Evolutionary conservation across 1,140 invertebrate species (phyloP).

Genomic region (Drosophila watanabei): DNA sequence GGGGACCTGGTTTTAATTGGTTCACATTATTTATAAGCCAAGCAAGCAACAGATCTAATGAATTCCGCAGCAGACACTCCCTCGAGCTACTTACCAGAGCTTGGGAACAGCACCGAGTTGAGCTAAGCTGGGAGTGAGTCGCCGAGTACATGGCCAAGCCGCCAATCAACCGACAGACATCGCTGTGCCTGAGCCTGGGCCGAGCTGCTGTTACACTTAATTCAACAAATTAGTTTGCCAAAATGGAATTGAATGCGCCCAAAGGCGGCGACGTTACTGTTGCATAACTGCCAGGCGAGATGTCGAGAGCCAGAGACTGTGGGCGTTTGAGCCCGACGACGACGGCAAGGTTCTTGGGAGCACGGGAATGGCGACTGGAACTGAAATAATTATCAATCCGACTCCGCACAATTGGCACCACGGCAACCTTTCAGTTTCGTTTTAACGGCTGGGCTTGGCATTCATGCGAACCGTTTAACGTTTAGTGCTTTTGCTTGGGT

Average conservation of each 20-base stretch:
- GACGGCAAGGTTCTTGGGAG: slow-evolving; percentile 14
- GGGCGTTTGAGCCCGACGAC: slow-evolving; percentile 17
- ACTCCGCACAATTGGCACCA: slow-evolving; percentile 29
- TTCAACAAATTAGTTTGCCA: slow-evolving; percentile 41
- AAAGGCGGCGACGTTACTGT: slow-evolving; percentile 17
- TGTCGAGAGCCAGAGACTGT: slow-evolving; percentile 10
- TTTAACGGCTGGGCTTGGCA: slow-evolving; percentile 42
- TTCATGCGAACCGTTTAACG: slow-evolving; percentile 15
- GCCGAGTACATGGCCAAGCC: not conserved
- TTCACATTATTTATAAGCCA: slow-evolving; percentile 47
- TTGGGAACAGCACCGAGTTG: slow-evolving; percentile 11
- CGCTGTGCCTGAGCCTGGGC: not conserved
- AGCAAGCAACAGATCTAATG: slow-evolving; percentile 26
- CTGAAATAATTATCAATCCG: slow-evolving; percentile 44
- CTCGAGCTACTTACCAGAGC: slow-evolving; percentile 29
- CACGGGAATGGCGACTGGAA: slow-evolving; percentile 20
- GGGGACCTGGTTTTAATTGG: slow-evolving; percentile 49
- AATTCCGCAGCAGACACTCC: slow-evolving; percentile 39
- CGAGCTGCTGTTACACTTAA: slow-evolving; percentile 31
- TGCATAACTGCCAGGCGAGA: slow-evolving; percentile 19
- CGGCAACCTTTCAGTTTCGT: slow-evolving; percentile 39
- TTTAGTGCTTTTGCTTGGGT: slow-evolving; percentile 11
- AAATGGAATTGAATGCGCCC: slow-evolving; percentile 32
- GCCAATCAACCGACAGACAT: slow-evolving; percentile 8
- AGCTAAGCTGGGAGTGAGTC: slow-evolving; percentile 5